phyloP scores from a whole-genome alignment of 2,113 vertebrate genomes.

The Notiomystis cincta region DNA sequence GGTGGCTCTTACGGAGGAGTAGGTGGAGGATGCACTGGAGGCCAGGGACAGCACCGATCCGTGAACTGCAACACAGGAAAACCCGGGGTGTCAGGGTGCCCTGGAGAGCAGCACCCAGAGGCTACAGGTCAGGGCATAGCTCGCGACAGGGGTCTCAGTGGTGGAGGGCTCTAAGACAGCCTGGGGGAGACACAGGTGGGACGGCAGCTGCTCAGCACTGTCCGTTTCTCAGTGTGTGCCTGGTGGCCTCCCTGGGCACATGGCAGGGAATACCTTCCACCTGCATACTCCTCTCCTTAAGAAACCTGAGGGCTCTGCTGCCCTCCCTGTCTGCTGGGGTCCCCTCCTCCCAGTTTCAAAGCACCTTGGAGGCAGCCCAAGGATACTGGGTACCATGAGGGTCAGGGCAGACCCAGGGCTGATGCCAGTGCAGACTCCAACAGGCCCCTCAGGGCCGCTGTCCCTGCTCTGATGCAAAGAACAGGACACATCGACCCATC shows the following conservation, averaged over 20 bases:
- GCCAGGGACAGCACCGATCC: conserved; percentile 93
- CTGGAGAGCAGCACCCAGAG: neutral
- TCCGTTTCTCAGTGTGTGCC: fast-evolving
- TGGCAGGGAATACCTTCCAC: neutral
- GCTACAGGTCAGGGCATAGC: neutral
- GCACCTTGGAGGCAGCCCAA: neutral
- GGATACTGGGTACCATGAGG: neutral
- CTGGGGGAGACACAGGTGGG: neutral
- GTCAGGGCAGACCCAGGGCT: neutral
- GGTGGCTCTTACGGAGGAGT: conserved; percentile 88
- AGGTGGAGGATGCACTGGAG: conserved; percentile 91
- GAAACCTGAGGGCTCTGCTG: neutral
- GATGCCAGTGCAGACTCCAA: neutral
- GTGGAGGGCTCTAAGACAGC: neutral
- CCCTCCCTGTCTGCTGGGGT: neutral
- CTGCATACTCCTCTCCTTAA: neutral
- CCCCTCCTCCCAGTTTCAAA: neutral
- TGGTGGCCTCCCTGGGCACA: neutral
- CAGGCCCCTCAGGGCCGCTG: neutral
- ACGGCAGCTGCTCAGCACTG: neutral
- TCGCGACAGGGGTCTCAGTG: neutral
- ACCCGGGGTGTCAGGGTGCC: neutral
- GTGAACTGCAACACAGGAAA: conserved; percentile 82
- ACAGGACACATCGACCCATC: fast-evolving
- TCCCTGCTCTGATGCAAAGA: neutral